A percentile compares a stretch with the other conserved stretches of the same genome.
Conservation (phyloP, 2,113 vertebrate genomes). For the Marmota monax region DNA sequence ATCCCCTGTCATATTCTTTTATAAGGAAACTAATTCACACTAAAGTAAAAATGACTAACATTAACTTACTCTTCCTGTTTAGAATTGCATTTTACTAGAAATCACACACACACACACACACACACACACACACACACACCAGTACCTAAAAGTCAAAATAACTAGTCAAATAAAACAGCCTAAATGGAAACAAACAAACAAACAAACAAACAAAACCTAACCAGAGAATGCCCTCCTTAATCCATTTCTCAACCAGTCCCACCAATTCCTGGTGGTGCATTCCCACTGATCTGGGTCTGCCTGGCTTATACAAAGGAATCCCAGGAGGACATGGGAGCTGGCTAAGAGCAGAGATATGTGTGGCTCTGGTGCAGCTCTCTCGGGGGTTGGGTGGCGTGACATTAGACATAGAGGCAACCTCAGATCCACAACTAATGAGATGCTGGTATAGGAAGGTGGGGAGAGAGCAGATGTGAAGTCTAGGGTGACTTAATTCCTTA, state of each 20-base stretch:
- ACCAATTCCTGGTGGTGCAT: neutral
- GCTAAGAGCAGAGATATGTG: neutral
- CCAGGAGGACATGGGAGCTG: neutral
- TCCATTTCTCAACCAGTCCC: neutral
- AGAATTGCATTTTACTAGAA: slow-evolving; percentile 35
- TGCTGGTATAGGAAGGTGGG: neutral
- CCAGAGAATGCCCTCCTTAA: neutral
- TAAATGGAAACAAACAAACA: neutral
- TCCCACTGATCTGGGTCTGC: neutral
- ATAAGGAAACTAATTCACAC: slow-evolving; percentile 1
- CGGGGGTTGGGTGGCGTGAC: neutral
- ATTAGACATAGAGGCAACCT: neutral
- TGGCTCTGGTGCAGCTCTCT: neutral
- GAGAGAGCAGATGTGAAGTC: too few relatives aligned
- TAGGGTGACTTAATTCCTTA: neutral
- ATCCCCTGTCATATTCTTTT: neutral
- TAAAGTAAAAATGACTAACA: slow-evolving; percentile 14
- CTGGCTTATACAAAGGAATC: neutral
- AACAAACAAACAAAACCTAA: neutral
- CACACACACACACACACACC: neutral
- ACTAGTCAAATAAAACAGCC: neutral
- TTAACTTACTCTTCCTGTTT: neutral
- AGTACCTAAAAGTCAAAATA: neutral
- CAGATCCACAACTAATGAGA: neutral
- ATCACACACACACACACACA: neutral